A percentile compares a stretch with the other conserved stretches of the same genome.
These are phyloP conservation scores for Neoitamus cyanurus DNA, from an alignment of 2,888 invertebrate species.

Conservation along the genomic window DNA sequence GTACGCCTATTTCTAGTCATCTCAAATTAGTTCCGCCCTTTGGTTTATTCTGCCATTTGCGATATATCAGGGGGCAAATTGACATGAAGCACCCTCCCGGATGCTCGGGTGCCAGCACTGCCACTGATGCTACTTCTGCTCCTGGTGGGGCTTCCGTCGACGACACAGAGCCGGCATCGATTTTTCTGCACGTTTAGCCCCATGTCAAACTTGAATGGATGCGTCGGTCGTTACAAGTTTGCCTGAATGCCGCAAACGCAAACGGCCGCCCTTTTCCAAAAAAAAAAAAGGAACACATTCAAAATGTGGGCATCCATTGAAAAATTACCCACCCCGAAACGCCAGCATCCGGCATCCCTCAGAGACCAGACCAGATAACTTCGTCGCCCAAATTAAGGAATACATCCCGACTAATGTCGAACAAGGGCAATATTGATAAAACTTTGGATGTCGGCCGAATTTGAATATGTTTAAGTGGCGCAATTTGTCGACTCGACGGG, in stretches of 20 bases:
- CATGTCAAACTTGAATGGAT: conserved; percentile 40
- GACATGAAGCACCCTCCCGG: conserved; percentile 40
- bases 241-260: conserved; percentile 11
- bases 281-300: not conserved
- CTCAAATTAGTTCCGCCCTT: conserved; percentile 66
- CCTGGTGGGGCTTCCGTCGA: not conserved
- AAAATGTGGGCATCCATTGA: not conserved
- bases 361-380: conserved; percentile 14
- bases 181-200: conserved; percentile 49
- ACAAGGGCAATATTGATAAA: conserved; percentile 51
- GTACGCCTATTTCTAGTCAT: conserved; percentile 53
- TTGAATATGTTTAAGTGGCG: conserved; percentile 44
- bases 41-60: conserved; percentile 66
- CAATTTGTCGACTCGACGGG: not conserved
- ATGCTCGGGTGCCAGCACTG: not conserved
- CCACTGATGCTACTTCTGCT: not conserved
- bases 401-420: conserved; percentile 50
- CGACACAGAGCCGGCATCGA: conserved; percentile 21
- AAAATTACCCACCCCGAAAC: not conserved
- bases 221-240: conserved; percentile 37
- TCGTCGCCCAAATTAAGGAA: conserved; percentile 40
- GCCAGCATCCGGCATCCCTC: not conserved
- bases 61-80: conserved; percentile 51
- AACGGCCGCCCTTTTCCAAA: not conserved
- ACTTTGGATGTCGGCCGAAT: conserved; percentile 48